phyloP scores from a whole-genome alignment of 2,888 invertebrate genomes.

The Agrotis ipsilon region DNA sequence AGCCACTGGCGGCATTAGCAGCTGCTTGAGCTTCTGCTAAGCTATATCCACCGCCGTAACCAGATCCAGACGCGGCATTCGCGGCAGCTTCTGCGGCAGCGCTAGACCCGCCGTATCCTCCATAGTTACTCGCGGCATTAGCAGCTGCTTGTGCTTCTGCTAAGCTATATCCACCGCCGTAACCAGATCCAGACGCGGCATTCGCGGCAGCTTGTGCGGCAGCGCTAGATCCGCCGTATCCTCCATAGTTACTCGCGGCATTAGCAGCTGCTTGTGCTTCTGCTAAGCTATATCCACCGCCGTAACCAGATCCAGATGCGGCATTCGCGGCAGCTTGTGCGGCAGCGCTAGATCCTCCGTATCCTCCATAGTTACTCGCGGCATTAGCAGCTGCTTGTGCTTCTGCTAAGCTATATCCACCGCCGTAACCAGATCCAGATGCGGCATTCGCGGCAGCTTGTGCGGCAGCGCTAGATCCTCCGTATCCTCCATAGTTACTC shows the following conservation, averaged over 20 bases:
- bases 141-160: constrained; percentile 32
- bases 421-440: constrained; percentile 29
- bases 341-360: constrained; percentile 5
- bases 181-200: not conserved
- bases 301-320: constrained; percentile 11
- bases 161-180: constrained; percentile 23
- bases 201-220: constrained; percentile 1
- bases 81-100: constrained; percentile 21
- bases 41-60: too few relatives aligned
- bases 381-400: constrained; percentile 37
- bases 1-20: not conserved
- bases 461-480: constrained; percentile 13
- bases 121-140: constrained; percentile 7
- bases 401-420: constrained; percentile 44
- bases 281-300: not conserved
- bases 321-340: constrained; percentile 36
- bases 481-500: constrained; percentile 13
- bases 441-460: constrained; percentile 31
- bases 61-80: not conserved
- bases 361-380: constrained; percentile 9
- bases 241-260: constrained; percentile 9
- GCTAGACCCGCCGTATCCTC: not conserved
- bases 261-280: constrained; percentile 38
- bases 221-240: constrained; percentile 1
- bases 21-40: constrained; percentile 9